Base-by-base conservation (phyloP, 1,140 invertebrate species). In the Pissodes strobi region DNA sequence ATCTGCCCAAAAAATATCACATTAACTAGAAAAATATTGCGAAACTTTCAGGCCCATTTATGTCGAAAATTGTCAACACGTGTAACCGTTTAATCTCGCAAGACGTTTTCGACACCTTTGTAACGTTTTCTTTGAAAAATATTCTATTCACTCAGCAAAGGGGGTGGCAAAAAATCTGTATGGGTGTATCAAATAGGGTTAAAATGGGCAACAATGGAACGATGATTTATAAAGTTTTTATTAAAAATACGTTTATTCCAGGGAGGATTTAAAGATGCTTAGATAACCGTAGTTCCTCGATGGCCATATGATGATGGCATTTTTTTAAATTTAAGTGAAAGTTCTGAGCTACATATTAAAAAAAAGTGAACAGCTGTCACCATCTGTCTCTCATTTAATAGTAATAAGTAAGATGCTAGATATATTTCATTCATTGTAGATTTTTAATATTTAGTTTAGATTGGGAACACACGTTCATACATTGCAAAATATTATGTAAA, bases 101-200 rank as follows among this genome's bases (percentile, higher is more conserved):
- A 46, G 18, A 22, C 43, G 43, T 46, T n/a, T 46, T 46, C 21
- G 15, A 22, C 43, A n/a, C 18, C 21, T 46, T 46, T 46, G 43
- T 46, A 5, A 15, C 43, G 1, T 46, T 46, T 46, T 22, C 19
- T 19, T 12, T 12, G 1, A 22, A 46, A 46, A 41, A 41, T 41
- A 6, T 13, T 18, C 38, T 41, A n/a, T 46, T 18, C 13, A 22
- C 21, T 8, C 13, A 21, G 17, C 8, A 46, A 46, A 22, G 43
- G 43, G 43, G 43, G 43, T 46, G 43, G 43, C 25, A 27, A 27
- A 27, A 27, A 41, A 6, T 13, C n/a, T 41, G 17, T 46, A 46
- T 22, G 43, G 43, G 43, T 46, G 43, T 46, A 46, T 12, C 43
- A 19, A 46, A 46, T 41, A 41, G 38, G 38, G 38, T 41, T 41